Percentiles rank a stretch among this genome's conserved stretches.
Conservation (phyloP, 1,140 invertebrate genomes). For the Melanaphis sacchari region DNA sequence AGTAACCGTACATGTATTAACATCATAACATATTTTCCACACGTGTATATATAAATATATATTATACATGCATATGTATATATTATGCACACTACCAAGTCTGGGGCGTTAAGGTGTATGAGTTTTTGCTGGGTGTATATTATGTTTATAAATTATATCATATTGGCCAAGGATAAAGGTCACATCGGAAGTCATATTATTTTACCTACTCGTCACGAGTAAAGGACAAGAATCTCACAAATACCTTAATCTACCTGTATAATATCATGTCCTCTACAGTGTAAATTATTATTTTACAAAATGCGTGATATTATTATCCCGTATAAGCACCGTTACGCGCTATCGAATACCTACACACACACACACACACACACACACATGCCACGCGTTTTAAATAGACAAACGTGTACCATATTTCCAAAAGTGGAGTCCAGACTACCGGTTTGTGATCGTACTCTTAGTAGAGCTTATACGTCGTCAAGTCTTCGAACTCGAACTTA, state of each 20-base stretch:
- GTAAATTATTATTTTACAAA: not conserved
- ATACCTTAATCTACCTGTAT: not conserved
- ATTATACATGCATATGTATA: too few species aligned
- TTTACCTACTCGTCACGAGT: not conserved
- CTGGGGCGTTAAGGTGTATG: not conserved
- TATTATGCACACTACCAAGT: not conserved
- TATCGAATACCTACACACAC: not conserved
- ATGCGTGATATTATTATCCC: not conserved
- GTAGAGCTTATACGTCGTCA: not conserved
- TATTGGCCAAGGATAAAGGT: not conserved
- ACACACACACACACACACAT: too few species aligned
- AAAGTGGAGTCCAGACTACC: not conserved
- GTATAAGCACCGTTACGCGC: too few species aligned
- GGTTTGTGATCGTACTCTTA: too few species aligned
- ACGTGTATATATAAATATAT: too few species aligned
- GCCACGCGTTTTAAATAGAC: too few species aligned
- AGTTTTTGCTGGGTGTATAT: too few species aligned
- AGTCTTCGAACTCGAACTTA: not conserved
- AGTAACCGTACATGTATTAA: not conserved
- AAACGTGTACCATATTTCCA: not conserved
- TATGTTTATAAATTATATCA: not conserved
- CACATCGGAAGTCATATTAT: not conserved
- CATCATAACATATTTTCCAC: not conserved
- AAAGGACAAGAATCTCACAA: not conserved
- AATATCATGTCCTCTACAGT: not conserved